These are phyloP conservation scores for Ectropis grisescens DNA, from an alignment of 1,140 invertebrate species.

Conservation along the genomic window DNA sequence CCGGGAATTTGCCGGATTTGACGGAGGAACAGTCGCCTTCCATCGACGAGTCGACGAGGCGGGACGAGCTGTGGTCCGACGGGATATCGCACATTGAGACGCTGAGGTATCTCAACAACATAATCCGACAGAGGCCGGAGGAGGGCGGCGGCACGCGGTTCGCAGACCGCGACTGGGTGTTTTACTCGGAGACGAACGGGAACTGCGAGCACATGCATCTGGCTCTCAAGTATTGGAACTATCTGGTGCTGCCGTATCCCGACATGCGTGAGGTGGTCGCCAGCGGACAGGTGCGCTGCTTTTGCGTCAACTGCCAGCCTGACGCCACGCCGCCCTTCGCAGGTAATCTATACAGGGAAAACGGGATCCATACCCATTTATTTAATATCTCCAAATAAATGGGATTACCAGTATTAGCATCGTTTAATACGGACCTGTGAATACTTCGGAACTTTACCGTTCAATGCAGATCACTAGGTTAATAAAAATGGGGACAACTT, in stretches of 20 bases:
- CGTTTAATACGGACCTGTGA: too few species aligned
- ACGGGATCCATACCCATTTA: too few species aligned
- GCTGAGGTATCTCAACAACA: constrained; percentile 35
- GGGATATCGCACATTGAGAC: constrained; percentile 28
- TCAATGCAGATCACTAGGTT: too few species aligned
- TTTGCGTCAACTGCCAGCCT: constrained; percentile 38
- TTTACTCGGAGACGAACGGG: too few species aligned
- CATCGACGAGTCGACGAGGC: constrained; percentile 37
- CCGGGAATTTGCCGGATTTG: constrained; percentile 40
- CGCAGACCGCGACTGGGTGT: too few species aligned
- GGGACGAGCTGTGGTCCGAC: constrained; percentile 35
- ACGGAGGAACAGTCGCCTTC: constrained; percentile 47
- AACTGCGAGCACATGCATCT: constrained; percentile 34
- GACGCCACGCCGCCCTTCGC: constrained; percentile 25
- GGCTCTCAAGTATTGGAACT: constrained; percentile 45
- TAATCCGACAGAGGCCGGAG: constrained; percentile 32
- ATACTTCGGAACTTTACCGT: too few species aligned
- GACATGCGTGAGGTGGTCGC: constrained; percentile 35
- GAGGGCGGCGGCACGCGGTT: constrained; percentile 16
- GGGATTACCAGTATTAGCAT: too few species aligned
- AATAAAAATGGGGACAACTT: too few species aligned
- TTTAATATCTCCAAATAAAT: too few species aligned
- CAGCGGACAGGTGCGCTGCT: constrained; percentile 42
- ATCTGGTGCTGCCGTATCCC: constrained; percentile 31
- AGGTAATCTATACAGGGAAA: constrained; percentile 14